Evolutionary conservation across 1,140 invertebrate genomes (phyloP).

Genomic region (Carposina sasakii): DNA sequence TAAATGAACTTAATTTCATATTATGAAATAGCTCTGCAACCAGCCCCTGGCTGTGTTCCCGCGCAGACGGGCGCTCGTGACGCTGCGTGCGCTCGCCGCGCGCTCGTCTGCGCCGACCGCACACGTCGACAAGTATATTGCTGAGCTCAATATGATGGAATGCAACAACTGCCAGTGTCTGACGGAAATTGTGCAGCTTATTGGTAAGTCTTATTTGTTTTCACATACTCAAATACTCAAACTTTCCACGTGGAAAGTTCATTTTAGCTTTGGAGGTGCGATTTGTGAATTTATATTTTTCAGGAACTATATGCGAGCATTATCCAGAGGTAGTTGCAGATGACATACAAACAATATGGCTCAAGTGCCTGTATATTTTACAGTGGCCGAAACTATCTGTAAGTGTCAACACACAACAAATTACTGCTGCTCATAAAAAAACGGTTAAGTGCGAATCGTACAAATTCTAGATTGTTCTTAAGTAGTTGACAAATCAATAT

Average conservation of each 20-base stretch:
- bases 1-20: too few relatives aligned
- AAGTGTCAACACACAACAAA: conserved; percentile 5
- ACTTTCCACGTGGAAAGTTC: not conserved
- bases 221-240: not conserved
- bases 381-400: conserved; percentile 33
- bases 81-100: too few relatives aligned
- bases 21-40: too few relatives aligned
- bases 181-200: not conserved
- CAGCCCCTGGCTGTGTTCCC: too few relatives aligned
- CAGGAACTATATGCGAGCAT: conserved; percentile 35
- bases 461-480: not conserved
- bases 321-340: conserved; percentile 28
- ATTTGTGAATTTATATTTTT: conserved; percentile 6
- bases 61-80: too few relatives aligned
- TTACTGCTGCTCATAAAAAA: not conserved
- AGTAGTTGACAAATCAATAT: not conserved
- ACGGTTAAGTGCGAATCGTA: not conserved
- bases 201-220: not conserved
- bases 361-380: conserved; percentile 32
- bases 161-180: not conserved
- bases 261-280: not conserved
- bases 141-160: not conserved
- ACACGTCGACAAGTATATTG: not conserved
- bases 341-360: conserved; percentile 29
- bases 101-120: too few relatives aligned